A percentile compares a stretch with the other conserved stretches of the same genome.
Evolutionary conservation across 2,888 invertebrate species (phyloP).

Genomic region (Napeogenes sylphis): DNA sequence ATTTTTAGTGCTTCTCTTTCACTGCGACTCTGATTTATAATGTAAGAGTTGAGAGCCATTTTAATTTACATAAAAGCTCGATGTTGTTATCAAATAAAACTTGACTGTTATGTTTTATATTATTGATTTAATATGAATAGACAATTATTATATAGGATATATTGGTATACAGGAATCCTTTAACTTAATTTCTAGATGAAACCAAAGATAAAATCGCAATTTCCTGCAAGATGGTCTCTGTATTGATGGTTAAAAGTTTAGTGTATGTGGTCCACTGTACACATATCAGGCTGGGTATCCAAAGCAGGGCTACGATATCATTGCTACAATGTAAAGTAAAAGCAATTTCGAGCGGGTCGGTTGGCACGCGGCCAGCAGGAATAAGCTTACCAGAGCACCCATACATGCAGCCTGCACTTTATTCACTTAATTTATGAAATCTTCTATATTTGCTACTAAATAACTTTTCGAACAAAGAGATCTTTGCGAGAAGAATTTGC

Average conservation of each 20-base stretch:
- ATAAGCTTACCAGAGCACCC: constrained; percentile 67
- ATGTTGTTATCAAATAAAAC: constrained; percentile 1
- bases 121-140: no score
- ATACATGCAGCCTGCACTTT: constrained; percentile 57
- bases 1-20: constrained; percentile 11
- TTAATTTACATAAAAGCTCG: neutral
- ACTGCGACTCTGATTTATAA: constrained; percentile 13
- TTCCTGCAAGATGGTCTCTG: constrained; percentile 18
- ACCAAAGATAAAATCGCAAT: constrained; percentile 17
- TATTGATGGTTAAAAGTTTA: constrained; percentile 27
- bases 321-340: constrained; percentile 65
- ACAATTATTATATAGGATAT: no score
- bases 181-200: neutral
- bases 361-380: constrained; percentile 70
- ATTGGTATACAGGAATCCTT: no score
- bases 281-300: constrained; percentile 52
- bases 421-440: constrained; percentile 48
- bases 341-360: constrained; percentile 66
- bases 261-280: constrained; percentile 40
- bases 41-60: constrained; percentile 1
- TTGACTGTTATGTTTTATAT: neutral
- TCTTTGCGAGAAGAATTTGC: constrained; percentile 10
- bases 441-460: constrained; percentile 29
- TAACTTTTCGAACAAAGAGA: constrained; percentile 12
- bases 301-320: constrained; percentile 59